phyloP scores from a whole-genome alignment of 2,113 vertebrate genomes.

The Corythaixoides concolor region DNA sequence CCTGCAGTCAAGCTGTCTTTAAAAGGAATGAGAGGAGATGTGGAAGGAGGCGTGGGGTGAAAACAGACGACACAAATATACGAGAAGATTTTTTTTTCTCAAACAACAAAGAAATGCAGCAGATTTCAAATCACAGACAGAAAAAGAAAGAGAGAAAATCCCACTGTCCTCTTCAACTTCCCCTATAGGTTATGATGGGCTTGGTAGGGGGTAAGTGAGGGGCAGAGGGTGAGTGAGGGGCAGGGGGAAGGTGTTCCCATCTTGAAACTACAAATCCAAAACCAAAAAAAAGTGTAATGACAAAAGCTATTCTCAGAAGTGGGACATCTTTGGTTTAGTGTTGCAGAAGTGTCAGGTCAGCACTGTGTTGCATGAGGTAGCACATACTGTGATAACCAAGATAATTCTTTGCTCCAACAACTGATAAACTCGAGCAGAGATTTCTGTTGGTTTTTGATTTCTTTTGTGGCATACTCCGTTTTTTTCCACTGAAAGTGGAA shows the following conservation, averaged over 20 bases:
- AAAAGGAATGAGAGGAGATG: not conserved
- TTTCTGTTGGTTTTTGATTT: not conserved
- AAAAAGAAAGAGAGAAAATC: not conserved
- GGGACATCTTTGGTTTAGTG: not conserved
- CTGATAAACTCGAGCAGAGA: not conserved
- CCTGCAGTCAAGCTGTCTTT: not conserved
- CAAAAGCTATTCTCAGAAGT: not conserved
- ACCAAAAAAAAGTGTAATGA: not conserved
- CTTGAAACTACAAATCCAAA: not conserved
- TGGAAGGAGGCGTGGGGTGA: not conserved
- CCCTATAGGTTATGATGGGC: not conserved
- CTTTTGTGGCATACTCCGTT: not conserved
- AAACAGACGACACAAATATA: not conserved
- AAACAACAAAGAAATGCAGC: not conserved
- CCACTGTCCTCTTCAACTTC: not conserved
- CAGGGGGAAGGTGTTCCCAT: not conserved
- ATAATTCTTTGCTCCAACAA: not conserved
- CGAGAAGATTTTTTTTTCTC: not conserved
- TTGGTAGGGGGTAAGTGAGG: not conserved
- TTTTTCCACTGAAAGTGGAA: not conserved
- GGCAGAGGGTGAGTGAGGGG: not conserved
- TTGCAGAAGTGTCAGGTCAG: rapidly evolving
- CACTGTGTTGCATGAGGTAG: not conserved
- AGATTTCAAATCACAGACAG: not conserved
- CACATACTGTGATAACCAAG: not conserved